Conservation (phyloP, 2,113 vertebrate species). For the Pseudorhombus dupliciocellatus region DNA sequence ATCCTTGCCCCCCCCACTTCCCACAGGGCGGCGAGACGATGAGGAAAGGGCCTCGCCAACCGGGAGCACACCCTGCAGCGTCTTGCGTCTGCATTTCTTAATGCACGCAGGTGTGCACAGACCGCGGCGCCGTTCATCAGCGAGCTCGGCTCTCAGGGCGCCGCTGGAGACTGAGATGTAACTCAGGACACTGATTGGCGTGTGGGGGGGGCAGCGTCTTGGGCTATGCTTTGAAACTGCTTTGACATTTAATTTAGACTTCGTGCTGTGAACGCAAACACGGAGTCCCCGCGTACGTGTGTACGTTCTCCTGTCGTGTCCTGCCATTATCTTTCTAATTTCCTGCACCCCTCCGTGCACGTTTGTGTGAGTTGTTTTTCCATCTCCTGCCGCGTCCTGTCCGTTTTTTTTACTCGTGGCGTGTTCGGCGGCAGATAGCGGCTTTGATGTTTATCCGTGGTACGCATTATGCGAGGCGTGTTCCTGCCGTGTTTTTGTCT, state of each 20-base stretch:
- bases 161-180: conserved; percentile 57
- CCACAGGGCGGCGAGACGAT: conserved; percentile 41
- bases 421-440: conserved; percentile 19
- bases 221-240: conserved; percentile 34
- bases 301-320: conserved; percentile 34
- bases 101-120: conserved; percentile 40
- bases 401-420: conserved; percentile 46
- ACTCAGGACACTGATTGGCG: conserved; percentile 74
- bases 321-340: conserved; percentile 24
- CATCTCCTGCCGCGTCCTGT: conserved; percentile 15
- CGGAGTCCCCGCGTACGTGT: too few relatives aligned
- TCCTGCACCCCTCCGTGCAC: conserved; percentile 36
- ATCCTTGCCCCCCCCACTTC: conserved; percentile 58
- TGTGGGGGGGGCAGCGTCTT: conserved; percentile 48
- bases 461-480: conserved; percentile 35
- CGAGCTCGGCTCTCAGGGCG: conserved; percentile 44
- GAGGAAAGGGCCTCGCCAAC: conserved; percentile 46
- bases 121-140: conserved; percentile 49
- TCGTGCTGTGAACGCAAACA: too few relatives aligned
- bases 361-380: conserved; percentile 12
- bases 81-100: conserved; percentile 24
- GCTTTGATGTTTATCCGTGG: conserved; percentile 54
- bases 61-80: too few relatives aligned
- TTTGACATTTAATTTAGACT: conserved; percentile 50
- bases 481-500: conserved; percentile 6